Percentiles rank a stretch among this genome's conserved stretches.
These are phyloP conservation scores for Scaptomyza reducta DNA, from an alignment of 2,888 invertebrate species.

Conservation along the genomic window DNA sequence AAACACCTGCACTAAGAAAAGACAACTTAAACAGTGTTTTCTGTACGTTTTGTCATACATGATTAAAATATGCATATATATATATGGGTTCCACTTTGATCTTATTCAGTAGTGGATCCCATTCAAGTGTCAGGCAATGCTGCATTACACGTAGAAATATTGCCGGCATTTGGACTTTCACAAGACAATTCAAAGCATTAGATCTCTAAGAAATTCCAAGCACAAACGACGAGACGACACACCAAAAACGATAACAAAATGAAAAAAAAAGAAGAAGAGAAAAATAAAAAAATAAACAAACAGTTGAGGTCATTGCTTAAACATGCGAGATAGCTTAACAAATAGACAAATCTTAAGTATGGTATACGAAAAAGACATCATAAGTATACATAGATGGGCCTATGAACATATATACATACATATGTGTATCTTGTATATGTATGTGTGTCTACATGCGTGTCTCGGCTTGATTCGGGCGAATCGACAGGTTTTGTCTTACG, in stretches of 20 bases:
- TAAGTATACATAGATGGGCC: too few relatives aligned
- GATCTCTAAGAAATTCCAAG: constrained; percentile 37
- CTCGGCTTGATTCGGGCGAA: constrained; percentile 43
- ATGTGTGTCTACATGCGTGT: constrained; percentile 29
- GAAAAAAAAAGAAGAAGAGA: not conserved
- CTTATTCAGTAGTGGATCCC: not conserved
- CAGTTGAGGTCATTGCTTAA: constrained; percentile 68
- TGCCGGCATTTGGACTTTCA: constrained; percentile 10
- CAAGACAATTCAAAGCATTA: constrained; percentile 16
- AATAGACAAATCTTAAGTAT: constrained; percentile 44
- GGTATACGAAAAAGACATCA: constrained; percentile 18
- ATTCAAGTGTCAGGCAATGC: too few relatives aligned
- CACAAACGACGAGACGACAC: constrained; percentile 26
- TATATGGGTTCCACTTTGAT: not conserved
- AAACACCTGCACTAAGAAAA: constrained; percentile 29
- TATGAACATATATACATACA: too few relatives aligned
- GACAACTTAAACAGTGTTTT: not conserved
- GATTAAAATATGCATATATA: too few relatives aligned
- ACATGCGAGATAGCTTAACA: constrained; percentile 39
- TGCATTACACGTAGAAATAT: not conserved
- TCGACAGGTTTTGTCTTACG: constrained; percentile 37
- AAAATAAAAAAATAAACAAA: constrained; percentile 14
- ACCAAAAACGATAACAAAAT: not conserved
- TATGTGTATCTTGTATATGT: not conserved
- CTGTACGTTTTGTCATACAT: constrained; percentile 1